Percentiles rank a stretch among this genome's conserved stretches.
Evolutionary conservation across 2,113 vertebrate species (phyloP).

Genomic region (Nycticebus coucang): DNA sequence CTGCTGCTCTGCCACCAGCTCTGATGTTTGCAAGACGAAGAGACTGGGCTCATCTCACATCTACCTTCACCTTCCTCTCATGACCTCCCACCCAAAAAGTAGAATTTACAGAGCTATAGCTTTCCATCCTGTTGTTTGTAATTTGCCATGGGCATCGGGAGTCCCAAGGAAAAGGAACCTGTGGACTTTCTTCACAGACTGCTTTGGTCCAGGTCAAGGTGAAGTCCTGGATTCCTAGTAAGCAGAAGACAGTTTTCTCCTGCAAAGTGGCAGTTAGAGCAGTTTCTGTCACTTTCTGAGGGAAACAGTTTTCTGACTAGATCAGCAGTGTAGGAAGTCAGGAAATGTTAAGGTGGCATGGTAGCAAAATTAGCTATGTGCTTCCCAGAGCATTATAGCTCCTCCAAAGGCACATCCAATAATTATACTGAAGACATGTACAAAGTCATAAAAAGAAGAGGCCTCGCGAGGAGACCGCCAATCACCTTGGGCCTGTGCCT

Average conservation of each 20-base stretch:
- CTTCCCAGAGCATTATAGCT: neutral
- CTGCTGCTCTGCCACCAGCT: neutral
- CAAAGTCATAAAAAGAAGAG: neutral
- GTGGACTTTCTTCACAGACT: neutral
- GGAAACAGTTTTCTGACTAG: neutral
- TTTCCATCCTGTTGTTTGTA: neutral
- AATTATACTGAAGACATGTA: neutral
- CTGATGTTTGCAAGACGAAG: constrained; percentile 21
- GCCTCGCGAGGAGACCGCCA: neutral
- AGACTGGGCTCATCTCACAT: neutral
- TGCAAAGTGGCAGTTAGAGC: neutral
- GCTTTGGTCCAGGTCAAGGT: neutral
- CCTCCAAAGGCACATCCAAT: neutral
- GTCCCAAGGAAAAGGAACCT: neutral
- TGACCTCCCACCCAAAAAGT: neutral
- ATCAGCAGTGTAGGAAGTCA: neutral
- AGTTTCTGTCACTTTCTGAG: neutral
- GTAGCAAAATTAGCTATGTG: neutral
- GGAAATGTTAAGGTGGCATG: neutral
- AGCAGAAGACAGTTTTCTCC: neutral
- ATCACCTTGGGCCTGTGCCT: neutral
- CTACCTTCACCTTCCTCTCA: constrained; percentile 1
- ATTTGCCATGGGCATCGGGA: neutral
- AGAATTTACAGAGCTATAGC: neutral
- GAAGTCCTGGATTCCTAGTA: neutral